Conservation (phyloP, 1,140 invertebrate species). For the Epicauta chinensis region DNA sequence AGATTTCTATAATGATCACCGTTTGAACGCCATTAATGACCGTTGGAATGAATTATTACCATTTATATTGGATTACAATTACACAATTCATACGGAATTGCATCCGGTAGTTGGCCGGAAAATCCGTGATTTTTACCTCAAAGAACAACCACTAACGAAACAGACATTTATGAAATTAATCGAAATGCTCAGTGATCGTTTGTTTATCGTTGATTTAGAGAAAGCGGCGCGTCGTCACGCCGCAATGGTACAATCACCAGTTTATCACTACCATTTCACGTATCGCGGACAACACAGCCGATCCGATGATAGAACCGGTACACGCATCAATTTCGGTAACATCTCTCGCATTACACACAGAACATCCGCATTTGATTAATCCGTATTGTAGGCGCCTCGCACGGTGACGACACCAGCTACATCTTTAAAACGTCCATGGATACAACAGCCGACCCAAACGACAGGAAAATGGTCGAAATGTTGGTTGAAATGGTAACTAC, state of each 20-base stretch:
- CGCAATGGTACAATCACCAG: conserved; percentile 45
- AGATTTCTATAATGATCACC: conserved; percentile 31
- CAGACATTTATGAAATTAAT: conserved; percentile 16
- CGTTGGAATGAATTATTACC: conserved; percentile 28
- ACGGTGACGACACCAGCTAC: conserved; percentile 21
- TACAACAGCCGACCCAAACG: background rate
- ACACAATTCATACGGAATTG: conserved; percentile 7
- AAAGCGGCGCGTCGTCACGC: conserved; percentile 51
- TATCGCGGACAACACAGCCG: conserved; percentile 38
- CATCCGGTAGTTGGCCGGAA: conserved; percentile 13
- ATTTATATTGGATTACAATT: conserved; percentile 19
- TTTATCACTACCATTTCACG: conserved; percentile 52
- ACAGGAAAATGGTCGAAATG: conserved; percentile 14
- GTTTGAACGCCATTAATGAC: conserved; percentile 25
- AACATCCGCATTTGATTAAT: background rate
- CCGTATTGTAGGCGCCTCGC: conserved; percentile 12
- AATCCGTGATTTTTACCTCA: conserved; percentile 21
- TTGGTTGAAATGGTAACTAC: conserved; percentile 10
- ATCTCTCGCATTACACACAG: background rate
- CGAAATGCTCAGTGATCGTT: conserved; percentile 51
- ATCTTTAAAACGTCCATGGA: conserved; percentile 14
- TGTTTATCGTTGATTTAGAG: conserved; percentile 49
- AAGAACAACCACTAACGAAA: conserved; percentile 4
- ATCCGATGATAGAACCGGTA: conserved; percentile 9
- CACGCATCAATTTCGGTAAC: conserved; percentile 17